A percentile compares a stretch with the other conserved stretches of the same genome.
Evolutionary conservation across 2,888 invertebrate species (phyloP).

Genomic region (Acanthosepion esculentum): DNA sequence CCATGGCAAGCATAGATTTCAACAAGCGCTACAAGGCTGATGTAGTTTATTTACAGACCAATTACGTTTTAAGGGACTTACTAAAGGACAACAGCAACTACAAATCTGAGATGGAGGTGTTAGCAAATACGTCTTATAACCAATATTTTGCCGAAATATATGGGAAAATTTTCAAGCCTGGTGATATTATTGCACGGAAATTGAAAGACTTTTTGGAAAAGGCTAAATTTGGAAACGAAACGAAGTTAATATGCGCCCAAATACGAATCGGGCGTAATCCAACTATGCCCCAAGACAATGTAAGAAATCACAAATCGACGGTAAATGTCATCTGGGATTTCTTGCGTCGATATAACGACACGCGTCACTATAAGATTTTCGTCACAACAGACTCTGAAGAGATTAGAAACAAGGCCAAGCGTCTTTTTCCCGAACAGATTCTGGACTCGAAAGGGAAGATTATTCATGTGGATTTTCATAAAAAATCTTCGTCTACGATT

Average conservation of each 20-base stretch:
- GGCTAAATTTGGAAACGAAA: constrained; percentile 49
- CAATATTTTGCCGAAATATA: constrained; percentile 55
- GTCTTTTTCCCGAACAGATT: constrained; percentile 52
- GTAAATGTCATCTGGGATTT: constrained; percentile 56
- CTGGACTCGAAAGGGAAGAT: constrained; percentile 56
- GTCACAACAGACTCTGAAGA: constrained; percentile 57
- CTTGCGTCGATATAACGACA: constrained; percentile 53
- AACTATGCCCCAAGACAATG: constrained; percentile 55
- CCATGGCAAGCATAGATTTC: constrained; percentile 54
- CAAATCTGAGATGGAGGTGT: constrained; percentile 51
- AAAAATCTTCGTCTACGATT: constrained; percentile 43
- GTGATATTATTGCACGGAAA: constrained; percentile 52
- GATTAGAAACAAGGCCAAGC: constrained; percentile 53
- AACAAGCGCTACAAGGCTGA: constrained; percentile 54
- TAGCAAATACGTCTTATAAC: constrained; percentile 52
- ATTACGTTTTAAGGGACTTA: constrained; percentile 57
- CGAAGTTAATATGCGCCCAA: constrained; percentile 57
- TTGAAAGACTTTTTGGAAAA: constrained; percentile 50
- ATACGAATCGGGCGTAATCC: constrained; percentile 57
- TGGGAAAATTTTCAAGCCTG: constrained; percentile 55
- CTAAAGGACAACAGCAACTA: constrained; percentile 55
- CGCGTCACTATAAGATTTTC: constrained; percentile 54
- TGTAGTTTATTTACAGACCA: constrained; percentile 56
- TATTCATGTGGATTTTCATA: constrained; percentile 56
- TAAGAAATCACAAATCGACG: constrained; percentile 53